These are phyloP conservation scores for Drosophila rufa DNA, from an alignment of 1,140 invertebrate genomes.

Conservation along the genomic window DNA sequence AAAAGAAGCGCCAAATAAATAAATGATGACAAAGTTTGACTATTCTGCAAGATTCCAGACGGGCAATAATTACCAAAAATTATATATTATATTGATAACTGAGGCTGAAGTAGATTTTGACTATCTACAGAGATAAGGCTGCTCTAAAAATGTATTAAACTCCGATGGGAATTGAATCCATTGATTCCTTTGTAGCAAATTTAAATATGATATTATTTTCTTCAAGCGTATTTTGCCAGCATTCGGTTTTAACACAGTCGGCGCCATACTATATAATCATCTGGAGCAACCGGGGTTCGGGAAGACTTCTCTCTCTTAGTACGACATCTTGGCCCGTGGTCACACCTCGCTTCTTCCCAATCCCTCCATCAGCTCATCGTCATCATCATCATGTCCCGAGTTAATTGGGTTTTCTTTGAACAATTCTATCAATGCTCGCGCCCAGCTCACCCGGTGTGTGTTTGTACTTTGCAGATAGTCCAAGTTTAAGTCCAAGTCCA, in stretches of 20 bases:
- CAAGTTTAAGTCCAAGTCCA: conserved; percentile 25
- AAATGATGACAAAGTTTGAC: too few relatives aligned
- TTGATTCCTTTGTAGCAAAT: background rate
- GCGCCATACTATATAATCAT: conserved; percentile 59
- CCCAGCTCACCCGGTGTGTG: conserved; percentile 15
- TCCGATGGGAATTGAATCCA: background rate
- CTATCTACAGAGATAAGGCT: too few relatives aligned
- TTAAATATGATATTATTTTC: background rate
- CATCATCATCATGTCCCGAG: conserved; percentile 46
- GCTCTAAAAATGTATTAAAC: too few relatives aligned
- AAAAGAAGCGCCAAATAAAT: background rate
- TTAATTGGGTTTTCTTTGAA: conserved; percentile 64
- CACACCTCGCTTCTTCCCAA: conserved; percentile 68
- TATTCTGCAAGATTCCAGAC: too few relatives aligned
- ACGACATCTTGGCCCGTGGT: conserved; percentile 59
- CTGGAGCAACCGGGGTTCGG: conserved; percentile 45
- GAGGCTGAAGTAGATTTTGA: too few relatives aligned
- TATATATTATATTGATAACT: too few relatives aligned
- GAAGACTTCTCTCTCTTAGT: conserved; percentile 8
- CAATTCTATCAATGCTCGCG: conserved; percentile 74
- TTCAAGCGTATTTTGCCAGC: background rate
- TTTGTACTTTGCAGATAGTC: conserved; percentile 26
- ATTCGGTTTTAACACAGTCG: conserved; percentile 8
- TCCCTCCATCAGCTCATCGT: conserved; percentile 40
- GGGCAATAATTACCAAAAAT: too few relatives aligned